Conservation (phyloP, 1,140 invertebrate genomes). For the Atta cephalotes region DNA sequence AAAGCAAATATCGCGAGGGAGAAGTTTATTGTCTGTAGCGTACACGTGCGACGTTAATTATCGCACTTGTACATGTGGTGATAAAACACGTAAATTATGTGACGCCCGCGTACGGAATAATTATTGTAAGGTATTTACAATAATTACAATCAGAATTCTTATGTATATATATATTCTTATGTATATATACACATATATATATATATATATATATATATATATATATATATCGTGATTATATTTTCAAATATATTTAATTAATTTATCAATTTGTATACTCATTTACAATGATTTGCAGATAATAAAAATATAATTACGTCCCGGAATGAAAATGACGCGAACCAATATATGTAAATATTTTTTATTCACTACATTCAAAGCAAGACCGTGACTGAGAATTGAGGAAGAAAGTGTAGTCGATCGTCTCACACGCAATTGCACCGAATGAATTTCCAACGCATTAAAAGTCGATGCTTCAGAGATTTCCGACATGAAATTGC, state of each 20-base stretch:
- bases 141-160: neutral
- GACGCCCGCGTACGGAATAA: neutral
- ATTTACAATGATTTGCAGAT: neutral
- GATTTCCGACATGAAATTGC: slow-evolving; percentile 16
- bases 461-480: slow-evolving; percentile 10
- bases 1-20: slow-evolving; percentile 47
- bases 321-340: neutral
- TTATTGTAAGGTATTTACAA: neutral
- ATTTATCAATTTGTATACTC: neutral
- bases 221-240: neutral
- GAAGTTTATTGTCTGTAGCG: slow-evolving; percentile 54
- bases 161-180: too few species aligned
- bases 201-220: too few species aligned
- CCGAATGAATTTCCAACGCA: slow-evolving; percentile 29
- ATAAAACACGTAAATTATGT: slow-evolving; percentile 19
- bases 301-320: neutral
- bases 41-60: slow-evolving; percentile 50
- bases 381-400: slow-evolving; percentile 17
- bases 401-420: slow-evolving; percentile 18
- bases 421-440: slow-evolving; percentile 37
- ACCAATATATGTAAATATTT: neutral
- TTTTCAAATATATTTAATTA: neutral
- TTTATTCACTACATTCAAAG: slow-evolving; percentile 16
- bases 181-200: too few species aligned
- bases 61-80: slow-evolving; percentile 34